phyloP scores from a whole-genome alignment of 2,113 vertebrate species.

The Xiphophorus hellerii region DNA sequence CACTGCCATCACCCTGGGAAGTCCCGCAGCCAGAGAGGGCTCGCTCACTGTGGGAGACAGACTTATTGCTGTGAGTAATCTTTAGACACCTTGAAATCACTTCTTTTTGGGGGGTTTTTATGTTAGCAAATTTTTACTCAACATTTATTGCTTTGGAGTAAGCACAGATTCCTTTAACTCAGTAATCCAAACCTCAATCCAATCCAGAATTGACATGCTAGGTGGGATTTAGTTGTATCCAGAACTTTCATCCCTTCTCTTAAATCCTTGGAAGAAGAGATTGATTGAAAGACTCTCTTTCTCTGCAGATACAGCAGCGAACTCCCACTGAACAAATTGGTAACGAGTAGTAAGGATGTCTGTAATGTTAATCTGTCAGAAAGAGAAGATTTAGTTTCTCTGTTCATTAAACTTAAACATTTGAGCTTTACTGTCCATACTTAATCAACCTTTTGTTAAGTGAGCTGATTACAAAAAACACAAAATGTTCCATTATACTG shows the following conservation, averaged over 20 bases:
- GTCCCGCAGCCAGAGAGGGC: constrained; percentile 92
- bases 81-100: constrained; percentile 18
- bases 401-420: too few relatives aligned
- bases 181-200: constrained; percentile 52
- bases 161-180: constrained; percentile 11
- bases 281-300: constrained; percentile 21
- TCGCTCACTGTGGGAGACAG: constrained; percentile 91
- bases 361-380: constrained; percentile 10
- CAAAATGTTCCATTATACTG: too few relatives aligned
- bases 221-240: constrained; percentile 39
- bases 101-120: background rate
- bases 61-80: constrained; percentile 90
- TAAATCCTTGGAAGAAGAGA: constrained; percentile 27
- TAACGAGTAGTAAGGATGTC: constrained; percentile 7
- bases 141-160: constrained; percentile 20
- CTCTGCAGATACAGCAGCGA: background rate
- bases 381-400: too few relatives aligned
- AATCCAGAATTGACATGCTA: constrained; percentile 33
- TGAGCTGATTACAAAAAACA: too few relatives aligned
- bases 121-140: constrained; percentile 6
- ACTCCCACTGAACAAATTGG: background rate
- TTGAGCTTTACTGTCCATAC: too few relatives aligned
- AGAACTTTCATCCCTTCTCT: constrained; percentile 34
- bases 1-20: constrained; percentile 88
- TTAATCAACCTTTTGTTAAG: too few relatives aligned